Evolutionary conservation across 2,113 vertebrate species (phyloP).

Genomic region (Sporophila hypoxantha): DNA sequence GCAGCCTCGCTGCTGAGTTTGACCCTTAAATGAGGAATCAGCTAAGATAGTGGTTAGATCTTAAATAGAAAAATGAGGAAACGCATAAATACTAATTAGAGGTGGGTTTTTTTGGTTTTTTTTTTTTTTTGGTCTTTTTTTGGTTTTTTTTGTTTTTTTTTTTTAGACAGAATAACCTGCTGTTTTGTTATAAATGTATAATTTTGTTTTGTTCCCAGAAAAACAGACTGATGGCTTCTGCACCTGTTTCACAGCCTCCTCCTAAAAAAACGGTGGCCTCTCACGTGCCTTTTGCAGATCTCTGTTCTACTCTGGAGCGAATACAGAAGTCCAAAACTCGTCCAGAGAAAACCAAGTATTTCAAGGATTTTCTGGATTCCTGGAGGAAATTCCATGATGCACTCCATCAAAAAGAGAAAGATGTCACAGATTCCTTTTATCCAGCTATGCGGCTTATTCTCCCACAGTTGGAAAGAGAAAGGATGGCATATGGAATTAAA

Average conservation of each 20-base stretch:
- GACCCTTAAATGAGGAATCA: accelerated
- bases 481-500: conserved; percentile 96
- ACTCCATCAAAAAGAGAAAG: conserved; percentile 81
- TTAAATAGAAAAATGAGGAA: background rate
- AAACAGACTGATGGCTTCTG: conserved; percentile 52
- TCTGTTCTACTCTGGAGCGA: conserved; percentile 86
- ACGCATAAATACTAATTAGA: background rate
- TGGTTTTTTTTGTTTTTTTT: no score
- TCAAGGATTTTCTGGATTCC: conserved; percentile 85
- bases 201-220: background rate
- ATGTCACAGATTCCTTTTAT: conserved; percentile 90
- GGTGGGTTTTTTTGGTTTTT: background rate
- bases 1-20: background rate
- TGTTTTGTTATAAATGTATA: background rate
- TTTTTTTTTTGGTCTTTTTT: no score
- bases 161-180: accelerated
- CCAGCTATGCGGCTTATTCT: conserved; percentile 93
- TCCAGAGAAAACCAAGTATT: conserved; percentile 81
- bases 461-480: conserved; percentile 87
- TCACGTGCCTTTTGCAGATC: conserved; percentile 85
- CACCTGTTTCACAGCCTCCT: conserved; percentile 28
- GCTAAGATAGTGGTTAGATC: background rate
- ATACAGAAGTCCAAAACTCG: conserved; percentile 85
- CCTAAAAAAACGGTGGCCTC: conserved; percentile 75
- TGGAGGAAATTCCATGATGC: conserved; percentile 90